Evolutionary conservation across 2,888 invertebrate species (phyloP).

Genomic region (Byasa hedistus): DNA sequence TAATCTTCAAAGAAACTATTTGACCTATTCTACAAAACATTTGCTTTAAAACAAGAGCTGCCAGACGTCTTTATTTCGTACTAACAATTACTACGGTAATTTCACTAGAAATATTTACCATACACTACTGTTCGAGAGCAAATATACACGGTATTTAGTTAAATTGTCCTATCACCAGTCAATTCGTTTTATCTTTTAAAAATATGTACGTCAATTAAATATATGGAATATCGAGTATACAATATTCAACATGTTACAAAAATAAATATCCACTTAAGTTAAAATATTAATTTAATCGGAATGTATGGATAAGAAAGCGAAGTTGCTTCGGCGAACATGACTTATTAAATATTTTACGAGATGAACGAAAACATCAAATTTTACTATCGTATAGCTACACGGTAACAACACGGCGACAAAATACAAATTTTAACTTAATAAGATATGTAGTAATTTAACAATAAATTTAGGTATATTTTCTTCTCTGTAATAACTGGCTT

Average conservation of each 20-base stretch:
- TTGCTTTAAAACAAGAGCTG: background rate
- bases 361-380: slow-evolving; percentile 4
- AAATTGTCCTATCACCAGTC: too few species aligned
- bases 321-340: background rate
- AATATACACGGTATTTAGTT: too few species aligned
- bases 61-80: background rate
- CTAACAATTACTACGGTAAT: background rate
- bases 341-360: slow-evolving; percentile 12
- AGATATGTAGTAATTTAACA: too few species aligned
- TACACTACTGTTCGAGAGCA: too few species aligned
- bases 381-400: slow-evolving; percentile 2
- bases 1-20: background rate
- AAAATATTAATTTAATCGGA: slow-evolving; percentile 1
- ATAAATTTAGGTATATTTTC: too few species aligned
- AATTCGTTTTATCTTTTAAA: too few species aligned
- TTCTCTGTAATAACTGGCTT: too few species aligned
- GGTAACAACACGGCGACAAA: background rate
- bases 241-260: background rate
- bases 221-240: too few species aligned
- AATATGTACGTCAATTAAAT: too few species aligned
- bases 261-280: background rate
- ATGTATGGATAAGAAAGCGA: background rate
- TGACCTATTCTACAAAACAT: background rate
- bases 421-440: background rate
- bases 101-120: too few species aligned